Evolutionary conservation across 2,888 invertebrate genomes (phyloP).

Genomic region (Nasonovia ribisnigri): DNA sequence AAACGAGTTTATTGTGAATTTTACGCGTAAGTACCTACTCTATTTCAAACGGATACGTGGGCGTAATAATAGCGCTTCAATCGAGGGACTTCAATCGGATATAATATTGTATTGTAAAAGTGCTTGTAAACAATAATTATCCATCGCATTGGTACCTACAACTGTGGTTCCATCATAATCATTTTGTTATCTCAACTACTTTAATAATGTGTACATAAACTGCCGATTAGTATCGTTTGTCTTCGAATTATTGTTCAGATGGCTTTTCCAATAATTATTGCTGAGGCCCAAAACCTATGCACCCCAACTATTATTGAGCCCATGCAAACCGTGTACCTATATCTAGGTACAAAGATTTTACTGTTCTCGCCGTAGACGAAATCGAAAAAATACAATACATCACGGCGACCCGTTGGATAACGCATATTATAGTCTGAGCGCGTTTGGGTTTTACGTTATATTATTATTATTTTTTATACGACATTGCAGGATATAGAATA

Average conservation of each 20-base stretch:
- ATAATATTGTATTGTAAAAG: neutral
- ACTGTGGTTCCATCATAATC: no score
- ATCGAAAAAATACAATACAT: neutral
- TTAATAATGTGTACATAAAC: neutral
- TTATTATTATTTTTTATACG: neutral
- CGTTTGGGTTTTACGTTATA: neutral
- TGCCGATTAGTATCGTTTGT: neutral
- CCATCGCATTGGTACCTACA: neutral
- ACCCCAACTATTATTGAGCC: neutral
- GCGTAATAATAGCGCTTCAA: neutral
- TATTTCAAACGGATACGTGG: neutral
- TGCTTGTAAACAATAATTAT: neutral
- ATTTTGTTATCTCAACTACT: neutral
- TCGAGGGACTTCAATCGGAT: neutral
- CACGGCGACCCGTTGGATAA: neutral
- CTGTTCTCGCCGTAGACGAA: neutral
- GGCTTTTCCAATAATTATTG: neutral
- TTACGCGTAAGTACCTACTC: neutral
- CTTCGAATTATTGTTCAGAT: neutral
- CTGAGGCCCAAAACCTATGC: neutral
- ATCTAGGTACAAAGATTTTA: rapidly evolving
- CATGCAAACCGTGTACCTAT: neutral
- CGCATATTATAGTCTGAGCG: neutral
- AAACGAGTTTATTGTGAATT: neutral
- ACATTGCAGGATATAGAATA: neutral